These are phyloP conservation scores for Bufo bufo DNA, from an alignment of 2,113 vertebrate genomes.

Conservation along the genomic window DNA sequence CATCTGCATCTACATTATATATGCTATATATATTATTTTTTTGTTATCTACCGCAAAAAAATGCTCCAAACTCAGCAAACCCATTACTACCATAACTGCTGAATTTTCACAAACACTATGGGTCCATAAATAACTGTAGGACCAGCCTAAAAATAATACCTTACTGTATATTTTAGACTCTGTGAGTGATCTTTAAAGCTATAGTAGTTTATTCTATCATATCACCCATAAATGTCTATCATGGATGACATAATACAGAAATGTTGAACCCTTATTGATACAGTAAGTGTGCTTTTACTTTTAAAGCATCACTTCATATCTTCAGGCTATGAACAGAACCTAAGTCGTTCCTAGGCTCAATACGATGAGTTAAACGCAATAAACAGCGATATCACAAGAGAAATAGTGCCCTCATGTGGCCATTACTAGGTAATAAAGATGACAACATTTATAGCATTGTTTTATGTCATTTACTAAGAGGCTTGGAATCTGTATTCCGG, in stretches of 20 bases:
- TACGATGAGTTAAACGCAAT: background rate
- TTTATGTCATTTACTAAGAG: background rate
- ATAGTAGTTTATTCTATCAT: background rate
- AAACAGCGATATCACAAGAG: background rate
- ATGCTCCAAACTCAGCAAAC: background rate
- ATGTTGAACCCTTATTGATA: background rate
- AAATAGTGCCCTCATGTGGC: constrained; percentile 31
- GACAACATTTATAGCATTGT: background rate
- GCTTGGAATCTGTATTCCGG: background rate
- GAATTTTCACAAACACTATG: background rate
- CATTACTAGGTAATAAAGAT: background rate
- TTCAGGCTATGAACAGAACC: background rate
- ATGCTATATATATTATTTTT: too few species aligned
- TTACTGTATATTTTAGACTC: too few species aligned
- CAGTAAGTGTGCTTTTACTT: background rate
- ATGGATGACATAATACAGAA: background rate
- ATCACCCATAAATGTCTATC: background rate
- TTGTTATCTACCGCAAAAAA: too few species aligned
- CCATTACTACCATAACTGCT: background rate
- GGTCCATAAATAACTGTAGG: background rate
- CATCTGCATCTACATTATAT: too few species aligned
- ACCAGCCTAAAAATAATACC: background rate
- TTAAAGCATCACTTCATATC: background rate
- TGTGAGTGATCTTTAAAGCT: background rate
- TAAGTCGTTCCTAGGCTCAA: background rate